phyloP scores from a whole-genome alignment of 1,140 invertebrate species.

The Bombus balteatus region DNA sequence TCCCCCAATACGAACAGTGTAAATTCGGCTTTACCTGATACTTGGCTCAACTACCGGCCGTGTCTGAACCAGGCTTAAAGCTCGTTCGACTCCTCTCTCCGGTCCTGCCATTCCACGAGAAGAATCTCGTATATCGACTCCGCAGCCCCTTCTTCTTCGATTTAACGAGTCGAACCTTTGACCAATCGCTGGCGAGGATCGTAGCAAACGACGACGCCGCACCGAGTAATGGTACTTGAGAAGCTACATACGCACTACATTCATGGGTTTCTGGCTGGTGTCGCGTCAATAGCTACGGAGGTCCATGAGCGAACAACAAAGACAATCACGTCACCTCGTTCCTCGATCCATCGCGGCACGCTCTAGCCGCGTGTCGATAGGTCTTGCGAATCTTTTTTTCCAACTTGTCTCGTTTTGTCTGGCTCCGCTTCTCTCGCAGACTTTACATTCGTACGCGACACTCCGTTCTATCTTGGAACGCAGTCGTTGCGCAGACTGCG shows the following conservation, averaged over 20 bases:
- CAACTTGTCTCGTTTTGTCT: constrained; percentile 9
- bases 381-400: background rate
- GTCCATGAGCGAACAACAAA: background rate
- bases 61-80: too few species aligned
- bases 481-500: background rate
- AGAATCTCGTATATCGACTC: background rate
- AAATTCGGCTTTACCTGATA: too few species aligned
- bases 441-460: background rate
- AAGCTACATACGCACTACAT: background rate
- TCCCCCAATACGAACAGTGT: too few species aligned
- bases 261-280: background rate
- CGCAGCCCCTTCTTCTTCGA: background rate
- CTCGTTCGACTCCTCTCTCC: background rate
- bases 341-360: background rate
- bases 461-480: constrained; percentile 31
- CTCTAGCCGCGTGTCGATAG: background rate
- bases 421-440: background rate
- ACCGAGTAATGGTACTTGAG: background rate
- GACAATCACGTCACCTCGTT: background rate
- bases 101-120: background rate
- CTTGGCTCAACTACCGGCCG: too few species aligned
- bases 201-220: constrained; percentile 4
- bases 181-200: constrained; percentile 57
- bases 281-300: background rate
- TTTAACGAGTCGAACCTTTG: background rate